phyloP scores from a whole-genome alignment of 2,113 vertebrate species.

The Megaceryle torquata region DNA sequence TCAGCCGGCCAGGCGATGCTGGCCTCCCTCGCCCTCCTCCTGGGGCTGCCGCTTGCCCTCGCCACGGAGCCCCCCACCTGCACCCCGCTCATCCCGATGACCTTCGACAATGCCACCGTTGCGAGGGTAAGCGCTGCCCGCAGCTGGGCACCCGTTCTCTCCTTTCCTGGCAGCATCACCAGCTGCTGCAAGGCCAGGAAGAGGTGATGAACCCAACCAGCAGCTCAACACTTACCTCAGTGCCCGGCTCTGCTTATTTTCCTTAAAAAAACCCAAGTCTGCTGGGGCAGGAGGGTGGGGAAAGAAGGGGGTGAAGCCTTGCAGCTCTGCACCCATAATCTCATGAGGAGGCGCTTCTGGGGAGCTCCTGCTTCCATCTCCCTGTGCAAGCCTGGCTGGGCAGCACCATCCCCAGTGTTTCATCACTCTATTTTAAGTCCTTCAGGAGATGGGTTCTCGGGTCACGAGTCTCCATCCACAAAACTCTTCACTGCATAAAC shows the following conservation, averaged over 20 bases:
- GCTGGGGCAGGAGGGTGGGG: neutral
- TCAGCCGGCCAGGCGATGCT: neutral
- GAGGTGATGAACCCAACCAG: rapidly evolving
- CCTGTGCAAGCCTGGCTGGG: neutral
- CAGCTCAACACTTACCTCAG: neutral
- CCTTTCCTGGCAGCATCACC: neutral
- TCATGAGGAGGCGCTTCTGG: rapidly evolving
- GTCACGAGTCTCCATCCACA: rapidly evolving
- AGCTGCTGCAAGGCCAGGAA: rapidly evolving
- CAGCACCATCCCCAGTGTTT: neutral
- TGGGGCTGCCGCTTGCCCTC: neutral
- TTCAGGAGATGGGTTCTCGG: neutral
- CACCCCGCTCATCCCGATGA: rapidly evolving
- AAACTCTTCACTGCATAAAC: neutral
- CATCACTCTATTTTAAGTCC: neutral
- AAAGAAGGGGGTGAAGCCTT: neutral
- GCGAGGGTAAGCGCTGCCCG: conserved; percentile 5
- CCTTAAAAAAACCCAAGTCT: neutral
- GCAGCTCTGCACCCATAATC: neutral
- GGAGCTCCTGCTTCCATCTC: neutral
- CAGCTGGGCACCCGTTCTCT: neutral
- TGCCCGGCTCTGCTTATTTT: neutral
- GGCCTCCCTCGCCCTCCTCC: neutral
- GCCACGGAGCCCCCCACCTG: neutral
- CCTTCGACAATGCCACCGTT: neutral